Conservation (phyloP, 2,888 invertebrate genomes). For the Ptilodon capucinus region DNA sequence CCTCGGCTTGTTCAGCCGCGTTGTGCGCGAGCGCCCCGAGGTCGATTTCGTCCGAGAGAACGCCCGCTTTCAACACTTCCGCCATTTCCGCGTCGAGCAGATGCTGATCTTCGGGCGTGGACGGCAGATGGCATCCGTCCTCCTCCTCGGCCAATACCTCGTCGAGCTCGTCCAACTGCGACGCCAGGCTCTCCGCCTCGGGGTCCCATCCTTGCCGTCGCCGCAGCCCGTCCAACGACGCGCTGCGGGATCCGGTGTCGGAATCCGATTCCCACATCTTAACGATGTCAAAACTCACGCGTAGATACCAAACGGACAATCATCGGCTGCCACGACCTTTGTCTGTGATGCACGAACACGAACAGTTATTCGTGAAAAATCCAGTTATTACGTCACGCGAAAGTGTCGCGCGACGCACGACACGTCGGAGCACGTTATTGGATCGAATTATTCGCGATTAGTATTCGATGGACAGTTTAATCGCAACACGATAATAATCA, state of each 20-base stretch:
- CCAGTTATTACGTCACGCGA: slow-evolving; percentile 77
- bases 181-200: slow-evolving; percentile 73
- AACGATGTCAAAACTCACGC: slow-evolving; percentile 48
- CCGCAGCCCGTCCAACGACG: slow-evolving; percentile 76
- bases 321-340: slow-evolving; percentile 64
- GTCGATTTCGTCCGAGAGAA: slow-evolving; percentile 92
- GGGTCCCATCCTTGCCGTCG: slow-evolving; percentile 79
- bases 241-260: slow-evolving; percentile 68
- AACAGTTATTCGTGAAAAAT: slow-evolving; percentile 60
- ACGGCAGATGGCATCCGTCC: slow-evolving; percentile 92
- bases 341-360: slow-evolving; percentile 41
- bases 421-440: slow-evolving; percentile 6
- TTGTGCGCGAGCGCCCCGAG: slow-evolving; percentile 92
- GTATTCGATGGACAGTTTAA: slow-evolving; percentile 3
- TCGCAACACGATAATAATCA: slow-evolving; percentile 12
- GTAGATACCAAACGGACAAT: slow-evolving; percentile 46
- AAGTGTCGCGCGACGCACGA: slow-evolving; percentile 34
- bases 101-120: slow-evolving; percentile 93
- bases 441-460: slow-evolving; percentile 9
- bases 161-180: slow-evolving; percentile 78
- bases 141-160: slow-evolving; percentile 89
- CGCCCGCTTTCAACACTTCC: slow-evolving; percentile 92
- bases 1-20: slow-evolving; percentile 96
- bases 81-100: slow-evolving; percentile 93
- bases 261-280: slow-evolving; percentile 79